Evolutionary conservation across 2,797 vertebrate species (phyloP).

Genomic region (Amblyraja radiata): DNA sequence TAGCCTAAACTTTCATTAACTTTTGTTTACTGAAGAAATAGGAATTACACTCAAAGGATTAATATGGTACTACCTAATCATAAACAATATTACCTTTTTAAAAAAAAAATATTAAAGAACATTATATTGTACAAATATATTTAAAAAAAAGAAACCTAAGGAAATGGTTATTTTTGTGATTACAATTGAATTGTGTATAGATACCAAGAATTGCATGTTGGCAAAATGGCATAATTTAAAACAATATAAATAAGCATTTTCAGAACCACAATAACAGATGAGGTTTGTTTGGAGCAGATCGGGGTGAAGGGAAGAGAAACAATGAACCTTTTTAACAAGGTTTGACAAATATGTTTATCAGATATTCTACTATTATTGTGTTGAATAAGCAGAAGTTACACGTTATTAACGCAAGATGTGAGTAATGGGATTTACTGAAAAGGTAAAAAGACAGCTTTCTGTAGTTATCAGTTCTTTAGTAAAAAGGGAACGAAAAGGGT

Average conservation of each 20-base stretch:
- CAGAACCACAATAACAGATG: neutral
- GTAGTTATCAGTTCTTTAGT: slow-evolving; percentile 21
- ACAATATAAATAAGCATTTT: slow-evolving; percentile 17
- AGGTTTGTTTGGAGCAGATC: too few relatives aligned
- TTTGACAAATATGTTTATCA: neutral
- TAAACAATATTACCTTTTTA: slow-evolving; percentile 19
- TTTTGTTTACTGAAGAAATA: slow-evolving; percentile 24
- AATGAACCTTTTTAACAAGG: neutral
- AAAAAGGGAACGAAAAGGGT: slow-evolving; percentile 26
- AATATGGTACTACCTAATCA: slow-evolving; percentile 32
- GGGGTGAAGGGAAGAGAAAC: neutral
- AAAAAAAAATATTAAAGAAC: neutral
- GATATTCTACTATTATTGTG: neutral
- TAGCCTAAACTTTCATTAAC: neutral
- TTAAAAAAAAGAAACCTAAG: slow-evolving; percentile 11
- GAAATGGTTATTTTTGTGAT: slow-evolving; percentile 37
- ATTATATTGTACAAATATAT: slow-evolving; percentile 33
- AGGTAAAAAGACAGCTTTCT: slow-evolving; percentile 16
- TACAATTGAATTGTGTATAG: slow-evolving; percentile 17
- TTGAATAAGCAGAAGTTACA: neutral
- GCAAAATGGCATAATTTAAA: slow-evolving; percentile 13
- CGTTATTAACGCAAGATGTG: neutral
- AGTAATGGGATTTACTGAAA: slow-evolving; percentile 28
- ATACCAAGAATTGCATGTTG: slow-evolving; percentile 31
- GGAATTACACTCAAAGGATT: slow-evolving; percentile 23